Evolutionary conservation across 35 echinoderm and acorn worm genomes (phyloP).

Genomic region (Stichopus chloronotus): DNA sequence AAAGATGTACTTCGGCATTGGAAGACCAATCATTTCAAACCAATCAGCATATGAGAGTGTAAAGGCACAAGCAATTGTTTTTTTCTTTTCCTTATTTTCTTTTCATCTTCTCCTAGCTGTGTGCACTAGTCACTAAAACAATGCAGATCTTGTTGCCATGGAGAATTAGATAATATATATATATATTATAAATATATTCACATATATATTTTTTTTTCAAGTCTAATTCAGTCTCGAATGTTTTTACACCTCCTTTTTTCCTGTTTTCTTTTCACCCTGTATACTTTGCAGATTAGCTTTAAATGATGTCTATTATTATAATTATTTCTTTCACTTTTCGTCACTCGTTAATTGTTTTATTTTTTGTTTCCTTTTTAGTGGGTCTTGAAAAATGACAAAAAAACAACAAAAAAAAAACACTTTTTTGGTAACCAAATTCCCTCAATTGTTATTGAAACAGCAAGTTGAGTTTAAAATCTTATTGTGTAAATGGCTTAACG

Average conservation of each 20-base stretch:
- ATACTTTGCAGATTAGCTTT: conserved; percentile 48
- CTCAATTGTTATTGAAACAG: background rate
- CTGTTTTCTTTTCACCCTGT: conserved; percentile 29
- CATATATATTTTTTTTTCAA: no score
- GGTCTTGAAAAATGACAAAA: conserved; percentile 18
- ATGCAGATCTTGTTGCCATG: no score
- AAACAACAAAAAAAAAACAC: background rate
- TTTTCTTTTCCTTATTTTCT: no score
- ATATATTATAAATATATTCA: no score
- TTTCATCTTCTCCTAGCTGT: no score
- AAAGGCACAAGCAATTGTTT: no score
- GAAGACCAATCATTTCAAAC: no score
- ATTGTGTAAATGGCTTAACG: conserved; percentile 51
- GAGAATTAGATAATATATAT: no score
- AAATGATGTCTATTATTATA: conserved; percentile 29
- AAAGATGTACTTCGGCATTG: no score
- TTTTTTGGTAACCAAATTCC: conserved; percentile 53
- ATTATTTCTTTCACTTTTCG: background rate
- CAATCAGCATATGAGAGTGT: no score
- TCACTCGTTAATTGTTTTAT: background rate
- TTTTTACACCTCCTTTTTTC: background rate
- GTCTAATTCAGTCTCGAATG: no score
- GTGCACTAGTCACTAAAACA: background rate
- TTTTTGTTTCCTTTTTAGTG: conserved; percentile 18
- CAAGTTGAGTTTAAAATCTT: conserved; percentile 27